phyloP scores from a whole-genome alignment of 2,797 vertebrate genomes.

The Sebastes cheni region DNA sequence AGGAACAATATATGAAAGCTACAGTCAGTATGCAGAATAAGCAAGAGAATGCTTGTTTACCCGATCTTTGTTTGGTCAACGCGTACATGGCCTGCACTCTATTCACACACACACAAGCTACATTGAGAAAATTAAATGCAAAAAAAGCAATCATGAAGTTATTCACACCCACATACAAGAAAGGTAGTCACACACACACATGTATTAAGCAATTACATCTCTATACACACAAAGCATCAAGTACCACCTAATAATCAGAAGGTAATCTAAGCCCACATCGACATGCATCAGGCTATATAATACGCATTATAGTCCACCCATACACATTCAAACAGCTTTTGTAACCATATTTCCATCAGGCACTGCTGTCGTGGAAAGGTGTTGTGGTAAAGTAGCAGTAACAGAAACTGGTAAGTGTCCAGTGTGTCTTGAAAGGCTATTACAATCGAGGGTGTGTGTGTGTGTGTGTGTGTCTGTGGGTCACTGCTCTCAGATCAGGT shows the following conservation, averaged over 20 bases:
- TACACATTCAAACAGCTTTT: slow-evolving; percentile 2
- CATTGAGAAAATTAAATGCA: not conserved
- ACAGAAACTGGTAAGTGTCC: slow-evolving; percentile 41
- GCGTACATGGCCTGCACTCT: not conserved
- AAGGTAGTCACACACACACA: not conserved
- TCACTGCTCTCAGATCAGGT: slow-evolving; percentile 61
- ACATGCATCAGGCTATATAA: not conserved
- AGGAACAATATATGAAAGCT: not conserved
- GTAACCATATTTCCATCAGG: slow-evolving; percentile 6
- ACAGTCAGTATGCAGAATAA: not conserved
- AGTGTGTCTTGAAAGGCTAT: slow-evolving; percentile 42
- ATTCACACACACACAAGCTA: not conserved
- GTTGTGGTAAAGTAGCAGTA: slow-evolving; percentile 25
- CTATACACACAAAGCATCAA: not conserved
- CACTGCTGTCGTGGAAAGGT: slow-evolving; percentile 12
- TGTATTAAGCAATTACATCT: not conserved
- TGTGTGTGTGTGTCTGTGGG: not conserved
- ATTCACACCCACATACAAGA: slow-evolving; percentile 6
- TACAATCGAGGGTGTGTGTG: slow-evolving; percentile 16
- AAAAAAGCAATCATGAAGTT: not conserved
- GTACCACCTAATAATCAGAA: slow-evolving; percentile 5
- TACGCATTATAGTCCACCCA: not conserved
- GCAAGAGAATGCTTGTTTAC: not conserved
- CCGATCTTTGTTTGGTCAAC: not conserved
- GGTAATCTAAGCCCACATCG: not conserved